Conservation (phyloP, 2,888 invertebrate species). For the Drosophila prostipennis region DNA sequence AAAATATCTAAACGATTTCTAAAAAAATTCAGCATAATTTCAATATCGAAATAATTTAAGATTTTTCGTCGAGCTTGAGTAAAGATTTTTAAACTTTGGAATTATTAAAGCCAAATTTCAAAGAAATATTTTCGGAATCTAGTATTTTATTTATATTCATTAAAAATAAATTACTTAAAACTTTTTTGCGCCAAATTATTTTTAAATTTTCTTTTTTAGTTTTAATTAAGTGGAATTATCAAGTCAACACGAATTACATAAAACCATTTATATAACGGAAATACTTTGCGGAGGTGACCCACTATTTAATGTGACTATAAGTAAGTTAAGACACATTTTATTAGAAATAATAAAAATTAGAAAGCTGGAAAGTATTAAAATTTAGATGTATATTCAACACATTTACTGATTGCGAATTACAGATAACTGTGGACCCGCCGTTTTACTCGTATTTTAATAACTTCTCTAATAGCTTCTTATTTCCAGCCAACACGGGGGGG, state of each 20-base stretch:
- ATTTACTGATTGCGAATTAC: neutral
- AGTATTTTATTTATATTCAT: too few species aligned
- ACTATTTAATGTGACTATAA: neutral
- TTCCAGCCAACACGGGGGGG: neutral
- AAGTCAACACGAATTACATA: neutral
- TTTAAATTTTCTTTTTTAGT: neutral
- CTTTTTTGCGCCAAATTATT: too few species aligned
- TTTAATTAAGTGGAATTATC: neutral
- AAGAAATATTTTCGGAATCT: too few species aligned
- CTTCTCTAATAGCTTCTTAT: neutral
- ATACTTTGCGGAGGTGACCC: neutral
- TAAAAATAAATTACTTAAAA: too few species aligned
- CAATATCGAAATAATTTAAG: too few species aligned
- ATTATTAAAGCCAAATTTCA: neutral
- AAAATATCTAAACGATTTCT: neutral
- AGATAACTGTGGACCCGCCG: neutral
- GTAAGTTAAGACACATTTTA: neutral
- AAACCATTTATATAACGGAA: neutral
- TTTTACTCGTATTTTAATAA: neutral
- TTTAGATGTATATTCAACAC: neutral
- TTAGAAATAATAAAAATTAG: neutral
- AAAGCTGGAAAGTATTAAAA: neutral
- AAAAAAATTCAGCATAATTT: too few species aligned
- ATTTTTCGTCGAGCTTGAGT: too few species aligned
- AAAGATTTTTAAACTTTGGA: too few species aligned